phyloP scores from a whole-genome alignment of 2,797 vertebrate species.

The Taeniopygia guttata region DNA sequence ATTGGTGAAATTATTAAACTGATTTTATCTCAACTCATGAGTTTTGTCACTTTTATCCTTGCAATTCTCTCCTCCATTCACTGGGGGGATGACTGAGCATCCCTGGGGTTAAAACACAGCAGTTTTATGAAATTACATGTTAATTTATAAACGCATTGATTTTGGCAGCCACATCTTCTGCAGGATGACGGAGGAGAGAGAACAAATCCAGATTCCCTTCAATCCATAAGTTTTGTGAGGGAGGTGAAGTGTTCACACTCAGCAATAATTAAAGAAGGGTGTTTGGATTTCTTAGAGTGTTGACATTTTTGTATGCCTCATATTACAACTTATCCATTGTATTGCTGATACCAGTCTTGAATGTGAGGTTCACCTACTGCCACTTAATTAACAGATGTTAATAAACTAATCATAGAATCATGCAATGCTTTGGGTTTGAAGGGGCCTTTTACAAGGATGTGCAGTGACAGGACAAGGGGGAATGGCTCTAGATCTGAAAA shows the following conservation, averaged over 20 bases:
- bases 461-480: too few relatives aligned
- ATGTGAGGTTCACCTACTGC: neutral
- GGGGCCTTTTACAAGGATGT: fast-evolving
- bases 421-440: neutral
- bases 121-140: neutral
- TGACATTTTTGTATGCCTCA: neutral
- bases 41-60: neutral
- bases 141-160: neutral
- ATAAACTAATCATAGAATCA: neutral
- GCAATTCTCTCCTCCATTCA: neutral
- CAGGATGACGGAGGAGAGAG: neutral
- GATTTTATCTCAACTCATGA: neutral
- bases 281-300: neutral
- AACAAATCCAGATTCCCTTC: neutral
- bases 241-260: neutral
- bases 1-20: neutral
- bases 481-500: neutral
- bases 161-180: neutral
- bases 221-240: neutral
- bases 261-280: neutral
- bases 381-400: neutral
- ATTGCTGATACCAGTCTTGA: neutral
- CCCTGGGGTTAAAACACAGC: neutral
- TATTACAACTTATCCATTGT: neutral
- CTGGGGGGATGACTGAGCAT: neutral